A percentile compares a stretch with the other conserved stretches of the same genome.
These are phyloP conservation scores for Apaloderma vittatum DNA, from an alignment of 2,113 vertebrate genomes.

Conservation along the genomic window DNA sequence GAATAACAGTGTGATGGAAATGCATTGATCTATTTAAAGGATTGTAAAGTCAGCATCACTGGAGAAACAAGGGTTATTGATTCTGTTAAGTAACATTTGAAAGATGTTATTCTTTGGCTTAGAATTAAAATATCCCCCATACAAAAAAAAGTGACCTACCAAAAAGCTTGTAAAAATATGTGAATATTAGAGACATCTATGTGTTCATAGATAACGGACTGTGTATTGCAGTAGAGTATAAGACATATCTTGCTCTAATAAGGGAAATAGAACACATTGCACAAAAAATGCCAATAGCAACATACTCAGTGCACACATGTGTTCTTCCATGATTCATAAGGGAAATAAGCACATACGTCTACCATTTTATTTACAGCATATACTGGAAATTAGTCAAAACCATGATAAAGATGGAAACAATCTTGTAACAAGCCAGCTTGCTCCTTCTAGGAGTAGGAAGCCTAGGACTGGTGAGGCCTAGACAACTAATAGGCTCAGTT, in stretches of 20 bases:
- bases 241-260: background rate
- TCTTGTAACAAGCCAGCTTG: background rate
- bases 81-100: constrained; percentile 12
- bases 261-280: background rate
- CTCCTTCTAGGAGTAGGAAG: background rate
- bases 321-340: background rate
- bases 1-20: constrained; percentile 44
- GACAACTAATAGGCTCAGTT: background rate
- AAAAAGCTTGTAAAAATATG: background rate
- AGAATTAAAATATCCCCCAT: background rate
- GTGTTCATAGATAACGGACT: background rate
- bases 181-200: background rate
- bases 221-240: background rate
- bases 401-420: background rate
- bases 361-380: background rate
- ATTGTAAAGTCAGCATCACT: constrained; percentile 22
- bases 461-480: background rate
- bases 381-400: background rate
- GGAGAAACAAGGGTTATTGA: constrained; percentile 35
- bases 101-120: constrained; percentile 12
- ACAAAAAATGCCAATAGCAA: background rate
- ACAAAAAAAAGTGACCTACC: background rate
- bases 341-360: background rate
- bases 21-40: constrained; percentile 31
- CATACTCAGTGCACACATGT: background rate